These are phyloP conservation scores for Alloplasta piceator DNA, from an alignment of 2,888 invertebrate genomes.

Conservation along the genomic window DNA sequence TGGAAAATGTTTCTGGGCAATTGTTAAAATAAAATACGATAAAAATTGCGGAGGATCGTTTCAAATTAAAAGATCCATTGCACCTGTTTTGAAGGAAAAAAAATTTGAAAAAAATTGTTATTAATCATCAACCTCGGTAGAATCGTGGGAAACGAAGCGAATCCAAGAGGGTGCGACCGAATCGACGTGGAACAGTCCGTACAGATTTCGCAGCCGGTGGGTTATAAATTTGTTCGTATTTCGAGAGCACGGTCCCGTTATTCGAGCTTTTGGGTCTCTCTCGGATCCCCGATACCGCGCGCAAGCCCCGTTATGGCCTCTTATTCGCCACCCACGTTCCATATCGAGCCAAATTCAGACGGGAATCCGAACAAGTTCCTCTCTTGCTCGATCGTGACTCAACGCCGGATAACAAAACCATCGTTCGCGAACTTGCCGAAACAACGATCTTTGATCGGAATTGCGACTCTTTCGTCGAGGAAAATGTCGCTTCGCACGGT, in stretches of 20 bases:
- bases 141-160: too few species aligned
- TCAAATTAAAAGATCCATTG: too few species aligned
- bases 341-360: slow-evolving; percentile 29
- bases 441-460: not conserved
- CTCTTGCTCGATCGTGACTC: slow-evolving; percentile 14
- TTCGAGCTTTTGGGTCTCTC: slow-evolving; percentile 48
- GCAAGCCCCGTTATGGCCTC: slow-evolving; percentile 51
- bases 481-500: not conserved
- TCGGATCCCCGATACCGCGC: not conserved
- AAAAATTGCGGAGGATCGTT: too few species aligned
- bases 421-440: not conserved
- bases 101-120: too few species aligned
- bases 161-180: too few species aligned
- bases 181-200: too few species aligned
- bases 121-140: too few species aligned
- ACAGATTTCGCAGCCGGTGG: slow-evolving; percentile 2
- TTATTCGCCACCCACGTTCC: slow-evolving; percentile 54
- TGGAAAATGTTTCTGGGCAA: too few species aligned
- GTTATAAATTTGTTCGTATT: slow-evolving; percentile 44
- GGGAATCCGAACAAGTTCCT: slow-evolving; percentile 33
- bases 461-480: not conserved
- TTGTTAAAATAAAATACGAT: too few species aligned
- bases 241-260: slow-evolving; percentile 48
- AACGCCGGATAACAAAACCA: slow-evolving; percentile 31
- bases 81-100: too few species aligned